Evolutionary conservation across 2,888 invertebrate species (phyloP).

Genomic region (Tachina fera): DNA sequence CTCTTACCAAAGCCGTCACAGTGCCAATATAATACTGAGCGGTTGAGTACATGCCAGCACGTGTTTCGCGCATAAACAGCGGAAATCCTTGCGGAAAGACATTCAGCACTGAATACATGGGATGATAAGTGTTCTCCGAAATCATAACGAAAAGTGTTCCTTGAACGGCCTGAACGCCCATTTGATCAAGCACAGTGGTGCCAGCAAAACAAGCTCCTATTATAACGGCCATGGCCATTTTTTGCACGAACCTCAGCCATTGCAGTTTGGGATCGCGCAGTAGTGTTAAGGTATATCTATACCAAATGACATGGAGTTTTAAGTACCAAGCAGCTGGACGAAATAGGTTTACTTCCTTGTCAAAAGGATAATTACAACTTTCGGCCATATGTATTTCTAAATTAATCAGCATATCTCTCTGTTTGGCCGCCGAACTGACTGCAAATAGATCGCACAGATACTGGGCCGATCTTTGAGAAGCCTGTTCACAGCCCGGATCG

Average conservation of each 20-base stretch:
- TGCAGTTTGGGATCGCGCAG: constrained; percentile 92
- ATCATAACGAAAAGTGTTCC: constrained; percentile 94
- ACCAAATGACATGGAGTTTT: constrained; percentile 90
- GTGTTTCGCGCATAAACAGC: constrained; percentile 90
- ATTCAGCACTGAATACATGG: constrained; percentile 94
- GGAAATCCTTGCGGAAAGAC: constrained; percentile 92
- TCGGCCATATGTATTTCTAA: constrained; percentile 88
- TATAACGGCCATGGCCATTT: constrained; percentile 89
- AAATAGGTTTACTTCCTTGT: constrained; percentile 81
- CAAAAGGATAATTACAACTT: constrained; percentile 83
- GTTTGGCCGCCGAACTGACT: constrained; percentile 90
- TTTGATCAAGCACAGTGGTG: constrained; percentile 88
- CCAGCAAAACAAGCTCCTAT: constrained; percentile 94
- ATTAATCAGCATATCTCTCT: constrained; percentile 89
- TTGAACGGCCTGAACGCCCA: constrained; percentile 93
- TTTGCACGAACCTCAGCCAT: constrained; percentile 89
- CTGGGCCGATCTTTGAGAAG: constrained; percentile 87
- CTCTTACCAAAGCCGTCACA: constrained; percentile 90
- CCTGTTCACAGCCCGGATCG: constrained; percentile 89
- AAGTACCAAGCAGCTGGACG: constrained; percentile 87
- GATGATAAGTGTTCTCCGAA: constrained; percentile 94
- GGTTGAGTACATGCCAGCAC: constrained; percentile 91
- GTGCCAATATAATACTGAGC: constrained; percentile 92
- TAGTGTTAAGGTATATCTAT: constrained; percentile 89
- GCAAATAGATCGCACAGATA: constrained; percentile 91